phyloP scores from a whole-genome alignment of 2,888 invertebrate species.

The Drosophila mulleri region DNA sequence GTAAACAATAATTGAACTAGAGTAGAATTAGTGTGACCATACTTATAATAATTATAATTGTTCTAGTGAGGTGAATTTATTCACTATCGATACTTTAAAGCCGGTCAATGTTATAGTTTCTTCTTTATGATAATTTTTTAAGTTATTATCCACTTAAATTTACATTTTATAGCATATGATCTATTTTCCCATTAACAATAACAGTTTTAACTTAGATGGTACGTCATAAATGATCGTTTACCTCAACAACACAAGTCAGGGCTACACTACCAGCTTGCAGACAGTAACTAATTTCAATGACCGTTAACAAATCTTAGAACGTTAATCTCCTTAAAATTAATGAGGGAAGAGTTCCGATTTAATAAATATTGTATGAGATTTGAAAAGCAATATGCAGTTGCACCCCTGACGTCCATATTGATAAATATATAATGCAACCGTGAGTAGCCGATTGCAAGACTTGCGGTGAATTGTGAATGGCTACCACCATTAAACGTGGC shows the following conservation, averaged over 20 bases:
- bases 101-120: background rate
- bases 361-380: no score
- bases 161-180: background rate
- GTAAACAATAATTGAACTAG: slow-evolving; percentile 39
- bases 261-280: background rate
- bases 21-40: slow-evolving; percentile 16
- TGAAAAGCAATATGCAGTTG: background rate
- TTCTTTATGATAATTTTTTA: background rate
- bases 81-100: slow-evolving; percentile 22
- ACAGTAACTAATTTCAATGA: background rate
- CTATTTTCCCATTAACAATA: background rate
- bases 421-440: slow-evolving; percentile 40
- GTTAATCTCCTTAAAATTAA: background rate
- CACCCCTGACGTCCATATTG: slow-evolving; percentile 8
- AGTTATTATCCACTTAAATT: background rate
- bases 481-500: slow-evolving; percentile 77
- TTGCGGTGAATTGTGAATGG: slow-evolving; percentile 57
- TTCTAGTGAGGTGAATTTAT: slow-evolving; percentile 13
- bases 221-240: slow-evolving; percentile 5
- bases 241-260: slow-evolving; percentile 13
- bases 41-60: background rate
- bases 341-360: background rate
- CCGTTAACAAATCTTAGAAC: background rate
- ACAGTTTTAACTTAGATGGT: background rate
- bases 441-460: slow-evolving; percentile 42